Conservation (phyloP, 2,113 vertebrate genomes). For the Boleophthalmus pectinirostris region DNA sequence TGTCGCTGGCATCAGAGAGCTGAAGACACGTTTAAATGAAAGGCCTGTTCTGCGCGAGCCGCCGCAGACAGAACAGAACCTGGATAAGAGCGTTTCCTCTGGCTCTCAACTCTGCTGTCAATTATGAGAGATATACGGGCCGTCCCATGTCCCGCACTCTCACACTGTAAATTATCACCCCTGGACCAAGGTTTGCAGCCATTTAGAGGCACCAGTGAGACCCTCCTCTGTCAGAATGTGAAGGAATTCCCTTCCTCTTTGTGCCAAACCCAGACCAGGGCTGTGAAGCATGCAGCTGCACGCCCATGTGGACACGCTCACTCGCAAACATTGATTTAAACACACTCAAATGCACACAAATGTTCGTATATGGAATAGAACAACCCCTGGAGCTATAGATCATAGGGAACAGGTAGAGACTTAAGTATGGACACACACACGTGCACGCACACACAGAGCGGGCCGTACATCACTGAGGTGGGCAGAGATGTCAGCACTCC, state of each 20-base stretch:
- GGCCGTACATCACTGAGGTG: slow-evolving; percentile 73
- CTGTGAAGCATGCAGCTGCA: slow-evolving; percentile 60
- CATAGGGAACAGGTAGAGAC: slow-evolving; percentile 63
- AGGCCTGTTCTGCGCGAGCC: slow-evolving; percentile 40
- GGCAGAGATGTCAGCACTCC: slow-evolving; percentile 72
- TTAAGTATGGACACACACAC: slow-evolving; percentile 31
- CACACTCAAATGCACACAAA: slow-evolving; percentile 65
- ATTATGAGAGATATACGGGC: slow-evolving; percentile 64
- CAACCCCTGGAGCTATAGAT: slow-evolving; percentile 61
- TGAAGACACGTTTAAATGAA: slow-evolving; percentile 55
- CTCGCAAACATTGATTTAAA: slow-evolving; percentile 69
- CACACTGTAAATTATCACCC: slow-evolving; percentile 63
- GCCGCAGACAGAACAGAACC: slow-evolving; percentile 48
- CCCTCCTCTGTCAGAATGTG: slow-evolving; percentile 61
- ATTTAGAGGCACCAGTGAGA: slow-evolving; percentile 63
- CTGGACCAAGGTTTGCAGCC: slow-evolving; percentile 38
- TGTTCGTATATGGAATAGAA: slow-evolving; percentile 60
- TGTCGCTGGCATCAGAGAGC: slow-evolving; percentile 61
- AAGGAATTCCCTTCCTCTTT: slow-evolving; percentile 68
- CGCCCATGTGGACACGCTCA: slow-evolving; percentile 54
- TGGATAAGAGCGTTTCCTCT: slow-evolving; percentile 49
- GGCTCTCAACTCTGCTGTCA: slow-evolving; percentile 60
- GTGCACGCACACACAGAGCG: slow-evolving; percentile 27
- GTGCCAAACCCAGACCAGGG: slow-evolving; percentile 56
- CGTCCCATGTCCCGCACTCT: slow-evolving; percentile 59